Evolutionary conservation across 1,140 invertebrate species (phyloP).

Genomic region (Eriosoma lanigerum): DNA sequence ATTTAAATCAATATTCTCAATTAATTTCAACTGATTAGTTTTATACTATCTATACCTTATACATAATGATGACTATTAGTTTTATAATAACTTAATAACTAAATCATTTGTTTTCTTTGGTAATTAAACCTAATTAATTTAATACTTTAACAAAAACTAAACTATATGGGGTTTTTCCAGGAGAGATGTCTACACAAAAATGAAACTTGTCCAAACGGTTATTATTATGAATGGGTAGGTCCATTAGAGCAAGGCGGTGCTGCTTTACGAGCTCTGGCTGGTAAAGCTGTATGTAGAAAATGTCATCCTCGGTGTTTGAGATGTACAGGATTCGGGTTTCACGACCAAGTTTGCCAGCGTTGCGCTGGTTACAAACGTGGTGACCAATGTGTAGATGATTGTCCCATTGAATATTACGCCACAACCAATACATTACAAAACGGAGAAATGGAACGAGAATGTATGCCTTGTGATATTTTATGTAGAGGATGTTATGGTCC

Average conservation of each 20-base stretch:
- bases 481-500: slow-evolving; percentile 84
- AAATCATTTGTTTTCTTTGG: no score
- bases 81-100: no score
- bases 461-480: slow-evolving; percentile 76
- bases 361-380: slow-evolving; percentile 82
- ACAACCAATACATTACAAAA: slow-evolving; percentile 66
- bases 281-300: slow-evolving; percentile 81
- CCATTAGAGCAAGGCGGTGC: slow-evolving; percentile 68
- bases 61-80: no score
- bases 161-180: no score
- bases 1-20: no score
- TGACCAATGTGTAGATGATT: slow-evolving; percentile 89
- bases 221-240: slow-evolving; percentile 82
- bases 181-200: slow-evolving; percentile 76
- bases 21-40: no score
- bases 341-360: slow-evolving; percentile 79
- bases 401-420: slow-evolving; percentile 80
- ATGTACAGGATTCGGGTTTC: slow-evolving; percentile 85
- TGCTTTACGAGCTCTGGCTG: slow-evolving; percentile 68
- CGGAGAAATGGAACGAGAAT: slow-evolving; percentile 59
- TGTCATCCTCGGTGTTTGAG: slow-evolving; percentile 88
- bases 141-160: no score
- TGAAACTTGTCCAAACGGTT: slow-evolving; percentile 79
- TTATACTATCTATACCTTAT: no score
- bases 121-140: no score